Evolutionary conservation across 2,888 invertebrate genomes (phyloP).

Genomic region (Penaeus monodon): DNA sequence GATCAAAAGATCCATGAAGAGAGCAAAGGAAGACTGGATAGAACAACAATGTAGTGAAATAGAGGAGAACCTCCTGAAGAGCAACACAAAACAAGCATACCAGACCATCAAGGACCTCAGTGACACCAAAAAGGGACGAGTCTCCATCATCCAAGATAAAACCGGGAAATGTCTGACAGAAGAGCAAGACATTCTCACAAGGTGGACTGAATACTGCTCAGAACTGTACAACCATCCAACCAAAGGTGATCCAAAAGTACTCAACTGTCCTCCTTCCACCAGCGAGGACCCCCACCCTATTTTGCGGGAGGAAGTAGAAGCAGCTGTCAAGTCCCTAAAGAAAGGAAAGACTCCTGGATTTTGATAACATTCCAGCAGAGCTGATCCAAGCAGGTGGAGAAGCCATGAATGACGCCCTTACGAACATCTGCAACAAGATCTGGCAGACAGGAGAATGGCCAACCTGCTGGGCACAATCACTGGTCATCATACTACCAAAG

Average conservation of each 20-base stretch:
- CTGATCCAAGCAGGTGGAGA: not conserved
- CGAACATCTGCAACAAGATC: not conserved
- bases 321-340: not conserved
- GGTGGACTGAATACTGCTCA: constrained; percentile 23
- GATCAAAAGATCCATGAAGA: no score
- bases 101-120: no score
- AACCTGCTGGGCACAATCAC: no score
- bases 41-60: no score
- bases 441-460: constrained; percentile 4
- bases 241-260: constrained; percentile 7
- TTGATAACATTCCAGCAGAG: not conserved
- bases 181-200: no score
- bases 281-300: constrained; percentile 5
- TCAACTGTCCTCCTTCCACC: not conserved
- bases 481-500: not conserved
- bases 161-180: no score
- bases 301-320: constrained; percentile 6
- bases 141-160: no score
- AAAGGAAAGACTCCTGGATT: not conserved
- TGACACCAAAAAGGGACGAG: no score
- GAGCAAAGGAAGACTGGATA: no score
- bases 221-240: constrained; percentile 16
- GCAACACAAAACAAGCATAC: no score
- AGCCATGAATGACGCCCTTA: not conserved
- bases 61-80: no score